These are phyloP conservation scores for Gnathonemus echidnorhynchus DNA, from an alignment of 2,113 vertebrate genomes.

Conservation along the genomic window DNA sequence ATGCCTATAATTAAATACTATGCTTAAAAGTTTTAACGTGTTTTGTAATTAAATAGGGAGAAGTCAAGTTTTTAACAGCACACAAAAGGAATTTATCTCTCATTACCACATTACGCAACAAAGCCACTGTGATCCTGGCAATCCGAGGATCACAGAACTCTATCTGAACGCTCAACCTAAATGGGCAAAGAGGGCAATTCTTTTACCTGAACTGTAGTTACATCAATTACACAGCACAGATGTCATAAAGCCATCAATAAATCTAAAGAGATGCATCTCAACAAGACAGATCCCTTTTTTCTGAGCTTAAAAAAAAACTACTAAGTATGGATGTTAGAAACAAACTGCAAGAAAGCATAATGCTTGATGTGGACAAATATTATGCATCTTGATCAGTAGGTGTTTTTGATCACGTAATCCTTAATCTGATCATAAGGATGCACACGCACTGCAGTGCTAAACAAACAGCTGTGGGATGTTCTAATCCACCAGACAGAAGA, in stretches of 20 bases:
- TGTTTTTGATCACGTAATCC: not conserved
- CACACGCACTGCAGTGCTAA: not conserved
- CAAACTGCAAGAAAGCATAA: not conserved
- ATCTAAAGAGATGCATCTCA: not conserved
- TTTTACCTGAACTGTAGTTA: not conserved
- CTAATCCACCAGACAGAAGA: not conserved
- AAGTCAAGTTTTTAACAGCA: not conserved
- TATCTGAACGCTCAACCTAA: not conserved
- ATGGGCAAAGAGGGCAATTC: not conserved
- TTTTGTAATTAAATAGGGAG: not conserved
- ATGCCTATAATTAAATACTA: not conserved
- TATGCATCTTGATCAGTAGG: not conserved
- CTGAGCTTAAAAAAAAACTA: not conserved
- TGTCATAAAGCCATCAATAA: not conserved
- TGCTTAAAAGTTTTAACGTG: not conserved
- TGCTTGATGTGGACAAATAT: not conserved
- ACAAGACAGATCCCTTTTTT: not conserved
- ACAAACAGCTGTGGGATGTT: not conserved
- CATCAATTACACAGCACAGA: not conserved
- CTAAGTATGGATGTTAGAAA: not conserved
- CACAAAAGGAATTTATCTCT: not conserved
- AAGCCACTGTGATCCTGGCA: not conserved
- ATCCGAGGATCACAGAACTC: not conserved
- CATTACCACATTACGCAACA: not conserved
- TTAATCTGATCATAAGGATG: not conserved